Conservation (phyloP, 2,113 vertebrate genomes). For the Cynoglossus semilaevis region DNA sequence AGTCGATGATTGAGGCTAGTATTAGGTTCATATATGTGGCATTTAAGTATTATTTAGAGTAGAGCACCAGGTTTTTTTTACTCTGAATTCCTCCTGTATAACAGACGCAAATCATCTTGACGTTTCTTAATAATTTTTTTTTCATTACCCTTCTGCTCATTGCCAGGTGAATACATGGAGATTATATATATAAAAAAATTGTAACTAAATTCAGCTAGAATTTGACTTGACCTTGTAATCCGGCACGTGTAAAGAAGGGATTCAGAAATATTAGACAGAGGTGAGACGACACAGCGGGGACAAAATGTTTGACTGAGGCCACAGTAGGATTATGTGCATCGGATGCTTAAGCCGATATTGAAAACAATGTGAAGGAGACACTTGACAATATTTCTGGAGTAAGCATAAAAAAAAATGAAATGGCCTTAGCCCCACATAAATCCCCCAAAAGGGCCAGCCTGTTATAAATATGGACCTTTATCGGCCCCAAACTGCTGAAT, state of each 20-base stretch:
- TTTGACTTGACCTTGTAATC: slow-evolving; percentile 44
- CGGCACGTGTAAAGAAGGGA: slow-evolving; percentile 33
- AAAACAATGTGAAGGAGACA: slow-evolving; percentile 61
- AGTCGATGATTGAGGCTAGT: no score
- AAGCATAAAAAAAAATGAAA: slow-evolving; percentile 39
- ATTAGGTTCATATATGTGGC: no score
- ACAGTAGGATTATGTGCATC: slow-evolving; percentile 64
- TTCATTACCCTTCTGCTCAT: neutral
- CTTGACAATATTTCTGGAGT: slow-evolving; percentile 35
- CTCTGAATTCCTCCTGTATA: no score
- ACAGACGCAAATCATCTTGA: no score
- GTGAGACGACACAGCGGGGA: slow-evolving; percentile 51
- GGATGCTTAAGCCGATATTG: slow-evolving; percentile 63
- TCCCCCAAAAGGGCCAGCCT: no score
- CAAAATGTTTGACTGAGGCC: slow-evolving; percentile 56
- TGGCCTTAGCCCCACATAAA: neutral
- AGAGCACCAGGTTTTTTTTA: no score
- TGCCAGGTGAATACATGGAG: neutral
- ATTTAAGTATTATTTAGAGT: no score
- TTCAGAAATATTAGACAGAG: slow-evolving; percentile 41
- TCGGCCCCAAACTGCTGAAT: slow-evolving; percentile 31
- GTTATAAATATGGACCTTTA: slow-evolving; percentile 9
- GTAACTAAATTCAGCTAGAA: slow-evolving; percentile 15
- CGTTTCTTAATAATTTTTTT: no score
- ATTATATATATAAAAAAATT: slow-evolving; percentile 3